Evolutionary conservation across 2,113 vertebrate species (phyloP), one percentile per base, ranked within the genome.

Genomic region (Nerophis lumbriciformis): DNA sequence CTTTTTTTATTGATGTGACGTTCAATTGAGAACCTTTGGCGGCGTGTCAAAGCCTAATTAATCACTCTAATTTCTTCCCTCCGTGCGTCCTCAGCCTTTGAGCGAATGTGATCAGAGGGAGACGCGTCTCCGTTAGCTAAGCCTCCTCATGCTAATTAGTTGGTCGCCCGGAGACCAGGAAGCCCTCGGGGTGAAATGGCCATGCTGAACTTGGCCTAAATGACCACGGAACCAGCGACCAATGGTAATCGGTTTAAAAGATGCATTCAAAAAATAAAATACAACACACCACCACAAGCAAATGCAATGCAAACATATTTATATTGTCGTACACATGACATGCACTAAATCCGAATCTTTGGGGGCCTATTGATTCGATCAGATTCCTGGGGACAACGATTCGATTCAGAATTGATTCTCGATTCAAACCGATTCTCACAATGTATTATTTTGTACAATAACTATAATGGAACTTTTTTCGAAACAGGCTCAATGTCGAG

Each of bases 1-100:
- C 71, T 80, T 77, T 72, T 52, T 87, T 87, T 90, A 90, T 91
- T 87, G 89, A 90, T 90, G 87, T 90, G 90, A 90, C 62, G 47
- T 73, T 81, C 84, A 90, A 90, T 88, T 82, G 87, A 91, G 86
- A 90, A 88, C 87, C 88, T 91, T 91, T 90, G 90, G 89, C 84
- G 67, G 72, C 72, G 86, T 79, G 83, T 91, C 86, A 88, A 87
- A 80, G 79, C 74, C 74, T 88, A 88, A 90, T 90, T 89, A 90
- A 90, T 90, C 85, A 80, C 83, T 86, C 84, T 87, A 86, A 89
- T 88, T 89, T 87, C 83, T 83, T 88, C 82, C 81, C 82, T 81
- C 71, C 61, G 63, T 63, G 81, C 80, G 37, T 85, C 85, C 78
- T 73, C 64, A 64, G 63, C 75, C 78, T 81, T 76, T 73, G 84